phyloP scores from a whole-genome alignment of 1,140 invertebrate genomes.

The Drosophila mojavensis region DNA sequence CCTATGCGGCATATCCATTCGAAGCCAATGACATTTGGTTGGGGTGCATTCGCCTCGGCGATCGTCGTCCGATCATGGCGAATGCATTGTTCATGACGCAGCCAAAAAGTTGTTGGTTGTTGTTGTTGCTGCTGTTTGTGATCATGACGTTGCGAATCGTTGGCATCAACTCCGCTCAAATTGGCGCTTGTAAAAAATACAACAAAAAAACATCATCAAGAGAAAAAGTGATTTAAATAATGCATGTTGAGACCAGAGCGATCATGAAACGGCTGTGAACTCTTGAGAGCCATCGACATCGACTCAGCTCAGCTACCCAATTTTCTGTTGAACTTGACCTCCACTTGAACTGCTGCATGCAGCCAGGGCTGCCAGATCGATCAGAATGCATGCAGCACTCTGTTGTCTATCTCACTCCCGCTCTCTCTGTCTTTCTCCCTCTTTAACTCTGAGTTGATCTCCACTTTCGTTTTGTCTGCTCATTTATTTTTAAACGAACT shows the following conservation, averaged over 20 bases:
- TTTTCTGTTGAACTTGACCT: constrained; percentile 42
- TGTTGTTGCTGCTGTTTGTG: background rate
- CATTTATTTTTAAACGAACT: constrained; percentile 52
- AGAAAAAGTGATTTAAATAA: constrained; percentile 25
- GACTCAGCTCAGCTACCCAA: constrained; percentile 11
- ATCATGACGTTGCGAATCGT: constrained; percentile 54
- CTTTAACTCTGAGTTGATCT: background rate
- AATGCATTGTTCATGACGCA: constrained; percentile 46
- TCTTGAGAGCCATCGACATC: constrained; percentile 24
- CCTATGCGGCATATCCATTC: constrained; percentile 24
- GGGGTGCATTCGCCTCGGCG: constrained; percentile 66
- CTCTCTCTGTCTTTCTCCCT: background rate
- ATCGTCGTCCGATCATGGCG: constrained; percentile 19
- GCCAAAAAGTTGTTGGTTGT: constrained; percentile 6
- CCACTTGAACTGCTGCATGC: constrained; percentile 40
- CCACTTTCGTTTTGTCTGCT: constrained; percentile 67
- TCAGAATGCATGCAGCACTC: background rate
- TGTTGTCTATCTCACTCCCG: background rate
- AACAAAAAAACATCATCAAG: background rate
- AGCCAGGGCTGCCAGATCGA: constrained; percentile 26
- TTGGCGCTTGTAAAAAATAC: constrained; percentile 16
- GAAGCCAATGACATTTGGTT: constrained; percentile 71
- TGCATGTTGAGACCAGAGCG: background rate
- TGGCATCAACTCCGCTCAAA: constrained; percentile 39
- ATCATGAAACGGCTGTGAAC: constrained; percentile 9